Percentiles rank a stretch among this genome's conserved stretches.
phyloP scores from a whole-genome alignment of 2,797 vertebrate species.

The Falco berigora region DNA sequence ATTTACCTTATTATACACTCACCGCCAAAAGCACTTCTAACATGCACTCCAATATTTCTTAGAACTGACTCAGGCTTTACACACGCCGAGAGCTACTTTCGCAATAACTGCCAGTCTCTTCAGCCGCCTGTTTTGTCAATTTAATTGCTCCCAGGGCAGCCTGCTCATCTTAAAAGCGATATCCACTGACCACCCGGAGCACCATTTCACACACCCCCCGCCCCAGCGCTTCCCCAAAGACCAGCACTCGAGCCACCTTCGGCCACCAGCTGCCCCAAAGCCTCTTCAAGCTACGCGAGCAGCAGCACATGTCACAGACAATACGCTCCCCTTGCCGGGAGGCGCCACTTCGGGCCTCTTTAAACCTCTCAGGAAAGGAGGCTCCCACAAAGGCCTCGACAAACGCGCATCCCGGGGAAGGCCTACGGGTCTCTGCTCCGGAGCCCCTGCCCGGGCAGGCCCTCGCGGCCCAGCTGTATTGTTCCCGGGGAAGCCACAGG shows the following conservation, averaged over 20 bases:
- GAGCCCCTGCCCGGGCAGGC: background rate
- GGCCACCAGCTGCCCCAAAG: background rate
- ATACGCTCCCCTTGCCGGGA: background rate
- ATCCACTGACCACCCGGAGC: background rate
- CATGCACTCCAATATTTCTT: background rate
- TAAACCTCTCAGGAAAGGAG: rapidly evolving
- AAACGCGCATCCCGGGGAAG: background rate
- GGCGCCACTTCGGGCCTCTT: background rate
- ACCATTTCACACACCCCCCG: background rate
- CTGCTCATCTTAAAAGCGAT: background rate
- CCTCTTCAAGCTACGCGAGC: background rate
- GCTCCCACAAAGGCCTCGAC: background rate
- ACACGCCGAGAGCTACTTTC: background rate
- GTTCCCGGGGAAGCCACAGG: background rate
- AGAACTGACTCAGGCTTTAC: slow-evolving; percentile 1
- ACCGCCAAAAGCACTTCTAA: background rate
- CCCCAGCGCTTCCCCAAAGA: background rate
- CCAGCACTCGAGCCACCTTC: background rate
- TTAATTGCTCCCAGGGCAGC: background rate
- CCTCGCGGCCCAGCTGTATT: background rate
- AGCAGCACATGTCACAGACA: background rate
- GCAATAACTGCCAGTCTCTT: slow-evolving; percentile 30
- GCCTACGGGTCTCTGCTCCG: background rate
- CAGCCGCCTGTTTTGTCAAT: background rate
- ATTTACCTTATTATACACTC: background rate